Conservation (phyloP, 2,113 vertebrate genomes). For the Gopherus evgoodei region DNA sequence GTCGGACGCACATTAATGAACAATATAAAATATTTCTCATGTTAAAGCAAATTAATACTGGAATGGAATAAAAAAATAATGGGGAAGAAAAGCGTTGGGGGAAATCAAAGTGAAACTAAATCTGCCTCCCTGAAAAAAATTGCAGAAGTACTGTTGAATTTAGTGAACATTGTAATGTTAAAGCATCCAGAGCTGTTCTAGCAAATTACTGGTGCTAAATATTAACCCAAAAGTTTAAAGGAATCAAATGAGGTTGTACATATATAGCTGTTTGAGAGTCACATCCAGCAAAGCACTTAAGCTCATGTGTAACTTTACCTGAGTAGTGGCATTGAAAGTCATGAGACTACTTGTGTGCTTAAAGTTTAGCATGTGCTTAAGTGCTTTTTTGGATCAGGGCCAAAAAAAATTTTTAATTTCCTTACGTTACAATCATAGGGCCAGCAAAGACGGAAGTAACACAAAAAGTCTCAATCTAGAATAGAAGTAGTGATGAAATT, state of each 20-base stretch:
- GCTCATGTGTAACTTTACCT: neutral
- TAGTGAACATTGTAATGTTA: neutral
- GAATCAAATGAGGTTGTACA: neutral
- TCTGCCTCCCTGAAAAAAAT: rapidly evolving
- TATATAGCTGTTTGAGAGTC: neutral
- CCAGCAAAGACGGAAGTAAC: neutral
- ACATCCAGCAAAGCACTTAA: rapidly evolving
- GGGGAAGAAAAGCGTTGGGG: neutral
- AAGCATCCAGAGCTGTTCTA: neutral
- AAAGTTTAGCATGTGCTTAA: neutral
- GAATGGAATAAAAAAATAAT: neutral
- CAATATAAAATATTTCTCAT: neutral
- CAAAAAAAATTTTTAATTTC: neutral
- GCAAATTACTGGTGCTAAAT: neutral
- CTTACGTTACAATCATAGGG: neutral
- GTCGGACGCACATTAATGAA: neutral
- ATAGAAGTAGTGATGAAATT: neutral
- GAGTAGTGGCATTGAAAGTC: neutral
- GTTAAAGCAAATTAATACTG: neutral
- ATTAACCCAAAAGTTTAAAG: neutral
- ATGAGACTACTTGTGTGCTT: neutral
- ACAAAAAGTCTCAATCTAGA: neutral
- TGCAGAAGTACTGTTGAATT: neutral
- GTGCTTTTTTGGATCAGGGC: neutral
- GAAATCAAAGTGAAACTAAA: slow-evolving; percentile 16